Base-by-base conservation (phyloP, 2,797 vertebrate genomes). In the Aselliscus stoliczkanus region DNA sequence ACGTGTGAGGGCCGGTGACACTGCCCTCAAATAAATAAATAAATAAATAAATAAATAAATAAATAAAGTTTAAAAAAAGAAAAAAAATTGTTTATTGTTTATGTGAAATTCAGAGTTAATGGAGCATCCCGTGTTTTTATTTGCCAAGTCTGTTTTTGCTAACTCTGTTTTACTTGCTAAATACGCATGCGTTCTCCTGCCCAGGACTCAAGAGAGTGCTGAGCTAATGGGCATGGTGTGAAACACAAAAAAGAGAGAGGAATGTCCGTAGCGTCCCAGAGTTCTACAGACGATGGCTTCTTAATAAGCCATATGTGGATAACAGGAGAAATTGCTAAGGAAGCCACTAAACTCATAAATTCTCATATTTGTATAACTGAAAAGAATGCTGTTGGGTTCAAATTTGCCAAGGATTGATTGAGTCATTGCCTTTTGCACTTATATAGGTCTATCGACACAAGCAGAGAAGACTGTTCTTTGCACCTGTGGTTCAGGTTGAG, bases 41-140 rank as follows among this genome's bases (percentile, higher is more conserved):
- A n/a, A n/a, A n/a, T n/a, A n/a, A n/a, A n/a, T n/a, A n/a, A n/a
- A n/a, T n/a, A n/a, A n/a, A n/a, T n/a, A n/a, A n/a, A n/a, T n/a
- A n/a, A n/a, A n/a, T n/a, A n/a, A n/a, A n/a, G n/a, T n/a, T n/a
- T n/a, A n/a, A n/a, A n/a, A n/a, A n/a, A n/a, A n/a, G n/a, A n/a
- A n/a, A n/a, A n/a, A n/a, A n/a, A n/a, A 5, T n/a, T 82, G 7
- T 42, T 65, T 34, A 18, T 72, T 84, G 27, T 76, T 34, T 72
- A 47, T 72, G 64, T 58, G 20, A 81, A 94, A 95, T 85, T 90
- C 60, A 67, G 62, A 93, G 83, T 80, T 64, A 77, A 50, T 50
- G 17, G 31, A 42, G 4, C 15, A 29, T 77, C 34, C 54, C 47
- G 47, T 27, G n/a, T 29, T 92, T 91, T 50, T 94, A 47, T 92